These are phyloP conservation scores for Teleiodes luculella DNA, from an alignment of 2,888 invertebrate species.

Conservation along the genomic window DNA sequence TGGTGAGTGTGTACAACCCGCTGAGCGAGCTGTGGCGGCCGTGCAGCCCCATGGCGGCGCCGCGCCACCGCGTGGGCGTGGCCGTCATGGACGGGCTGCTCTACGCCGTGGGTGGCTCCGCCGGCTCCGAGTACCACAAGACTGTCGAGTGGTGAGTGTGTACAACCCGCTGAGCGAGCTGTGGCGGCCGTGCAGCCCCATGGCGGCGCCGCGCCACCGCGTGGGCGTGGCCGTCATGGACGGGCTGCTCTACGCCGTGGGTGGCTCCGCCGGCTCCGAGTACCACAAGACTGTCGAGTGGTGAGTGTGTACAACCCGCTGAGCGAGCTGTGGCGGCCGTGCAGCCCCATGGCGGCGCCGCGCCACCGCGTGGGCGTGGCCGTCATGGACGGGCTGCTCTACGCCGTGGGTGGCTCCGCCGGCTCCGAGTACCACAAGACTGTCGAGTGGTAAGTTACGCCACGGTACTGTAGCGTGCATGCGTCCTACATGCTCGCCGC, in stretches of 20 bases:
- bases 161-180: slow-evolving; percentile 84
- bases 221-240: slow-evolving; percentile 97
- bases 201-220: slow-evolving; percentile 92
- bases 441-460: slow-evolving; percentile 92
- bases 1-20: slow-evolving; percentile 82
- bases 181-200: slow-evolving; percentile 92
- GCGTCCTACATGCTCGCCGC: too few species aligned
- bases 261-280: slow-evolving; percentile 91
- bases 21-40: slow-evolving; percentile 91
- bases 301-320: slow-evolving; percentile 81
- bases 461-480: too few species aligned
- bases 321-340: slow-evolving; percentile 91
- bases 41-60: slow-evolving; percentile 91
- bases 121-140: slow-evolving; percentile 90
- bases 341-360: slow-evolving; percentile 91
- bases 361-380: slow-evolving; percentile 94
- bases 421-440: slow-evolving; percentile 91
- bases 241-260: slow-evolving; percentile 93
- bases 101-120: slow-evolving; percentile 95
- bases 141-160: slow-evolving; percentile 89
- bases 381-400: slow-evolving; percentile 94
- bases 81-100: slow-evolving; percentile 95
- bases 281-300: slow-evolving; percentile 94
- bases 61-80: slow-evolving; percentile 93
- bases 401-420: slow-evolving; percentile 95